phyloP scores from a whole-genome alignment of 2,888 invertebrate species.

The Apotomis turbidana region DNA sequence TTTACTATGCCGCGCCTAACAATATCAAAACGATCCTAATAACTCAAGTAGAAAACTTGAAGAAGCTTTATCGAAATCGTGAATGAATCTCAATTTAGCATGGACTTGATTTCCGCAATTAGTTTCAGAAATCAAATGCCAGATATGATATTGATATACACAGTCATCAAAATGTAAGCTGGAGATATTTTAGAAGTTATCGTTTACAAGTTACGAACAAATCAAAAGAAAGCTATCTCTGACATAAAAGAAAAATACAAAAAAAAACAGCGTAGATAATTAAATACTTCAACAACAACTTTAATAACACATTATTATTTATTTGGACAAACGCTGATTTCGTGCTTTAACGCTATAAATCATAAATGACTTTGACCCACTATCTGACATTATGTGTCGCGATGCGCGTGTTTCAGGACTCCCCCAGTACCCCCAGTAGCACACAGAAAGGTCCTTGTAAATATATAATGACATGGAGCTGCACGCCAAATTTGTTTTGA shows the following conservation, averaged over 20 bases:
- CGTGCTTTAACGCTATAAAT: slow-evolving; percentile 37
- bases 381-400: slow-evolving; percentile 16
- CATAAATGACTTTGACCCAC: slow-evolving; percentile 34
- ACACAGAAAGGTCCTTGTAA: slow-evolving; percentile 14
- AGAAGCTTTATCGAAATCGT: too few species aligned
- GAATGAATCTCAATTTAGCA: too few species aligned
- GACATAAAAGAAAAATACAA: too few species aligned
- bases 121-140: too few species aligned
- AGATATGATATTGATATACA: too few species aligned
- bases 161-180: too few species aligned
- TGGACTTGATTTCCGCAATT: too few species aligned
- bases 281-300: background rate
- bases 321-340: slow-evolving; percentile 26
- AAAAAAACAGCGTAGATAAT: too few species aligned
- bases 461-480: slow-evolving; percentile 26
- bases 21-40: background rate
- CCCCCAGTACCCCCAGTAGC: slow-evolving; percentile 19
- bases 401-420: slow-evolving; percentile 18
- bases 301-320: slow-evolving; percentile 12
- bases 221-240: too few species aligned
- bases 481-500: slow-evolving; percentile 1
- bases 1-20: background rate
- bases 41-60: too few species aligned
- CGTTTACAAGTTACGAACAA: too few species aligned
- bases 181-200: too few species aligned